Evolutionary conservation across 2,888 invertebrate species (phyloP), one percentile per base, ranked within the genome.

Genomic region (Coelogynopora nodosa): DNA sequence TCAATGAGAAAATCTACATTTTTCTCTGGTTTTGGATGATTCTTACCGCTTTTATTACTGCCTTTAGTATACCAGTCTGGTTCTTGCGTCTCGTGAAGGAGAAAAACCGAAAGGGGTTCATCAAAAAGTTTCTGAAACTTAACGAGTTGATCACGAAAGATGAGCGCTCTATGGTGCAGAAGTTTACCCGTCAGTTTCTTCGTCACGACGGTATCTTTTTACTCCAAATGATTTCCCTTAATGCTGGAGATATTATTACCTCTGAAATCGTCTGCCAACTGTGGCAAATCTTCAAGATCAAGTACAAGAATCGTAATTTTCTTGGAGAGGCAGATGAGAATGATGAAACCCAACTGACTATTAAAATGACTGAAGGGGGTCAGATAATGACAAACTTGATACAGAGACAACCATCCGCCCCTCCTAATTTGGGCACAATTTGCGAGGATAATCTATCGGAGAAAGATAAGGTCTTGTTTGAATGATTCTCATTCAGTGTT

Each of bases 1-100:
- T 87, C 26, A 87, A 88, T 30, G 87, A 87, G 67, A 87, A 88
- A 84, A 87, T 87, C 80, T 87, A 87, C 31, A 87, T 87, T 2
- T 87, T 87, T 31, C 87, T 87, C 5, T 87, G 87, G 87, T 87
- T 87, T 27, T 87, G 87, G 87, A 87, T 87, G 5, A 80, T 30
- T 27, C 28, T 87, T 0, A 80, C 74, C 18, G 2, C 82, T 0
- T 28, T 82, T 2, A 84, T 87, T 28, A 88, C 87, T 23, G 30
- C 30, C 13, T 27, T 23, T 26, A 67, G 67, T 1, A n/a, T 87
- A 0, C 31, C 82, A 0, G 31, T 29, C 30, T 87, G 87, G 87
- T 23, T 74, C 27, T 31, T 85, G 18, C 85, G 84, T 0, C 1
- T 87, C 2, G 74, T 27, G 13, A n/a, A 28, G 10, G 23, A 67